Evolutionary conservation across 2,113 vertebrate genomes (phyloP), one percentile per base, ranked within the genome.

Genomic region (Hepsetus odoe): DNA sequence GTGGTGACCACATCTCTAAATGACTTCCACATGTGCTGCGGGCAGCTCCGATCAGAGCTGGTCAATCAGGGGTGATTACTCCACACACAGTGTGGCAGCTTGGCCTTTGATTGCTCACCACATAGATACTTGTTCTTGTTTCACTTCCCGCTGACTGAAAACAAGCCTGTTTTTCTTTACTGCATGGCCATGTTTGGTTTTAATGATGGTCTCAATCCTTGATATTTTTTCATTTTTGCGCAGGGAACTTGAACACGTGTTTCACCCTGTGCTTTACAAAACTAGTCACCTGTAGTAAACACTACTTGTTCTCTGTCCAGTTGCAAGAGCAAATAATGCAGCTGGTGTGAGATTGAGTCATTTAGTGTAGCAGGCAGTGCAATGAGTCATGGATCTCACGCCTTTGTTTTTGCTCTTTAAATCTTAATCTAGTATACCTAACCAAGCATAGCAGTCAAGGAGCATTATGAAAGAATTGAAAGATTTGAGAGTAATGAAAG

Each of bases 21-120:
- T 74, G 51, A 61, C 77, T 77, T 61, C 66, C 76, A 77, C 68
- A 70, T 77, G 76, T 69, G 58, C 42, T 80, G 77, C 24, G 70
- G 70, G 69, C 64, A 58, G 35, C 38, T 80, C 62, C 66, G 46
- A 62, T 70, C 76, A 62, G 40, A 70, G 35, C 56, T 20, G n/a
- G 56, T 61, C 55, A 40, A 70, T 77, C 76, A 51, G 22, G 14
- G 56, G 22, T 3, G 67, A 64, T 78, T 71, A 71, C n/a, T 13
- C 42, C 22, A 5, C 33, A 22, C 49, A 42, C 20, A 16, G 18
- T 56, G 64, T 55, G 38, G 64, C 18, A 26, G 38, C 32, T 69
- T 67, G 72, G 61, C 30, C 53, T 59, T 30, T 58, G 20, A 55
- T 65, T 56, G 75, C 59, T 74, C 49, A 68, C 70, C 51, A 30